phyloP scores from a whole-genome alignment of 2,113 vertebrate species.

The Lota lota region DNA sequence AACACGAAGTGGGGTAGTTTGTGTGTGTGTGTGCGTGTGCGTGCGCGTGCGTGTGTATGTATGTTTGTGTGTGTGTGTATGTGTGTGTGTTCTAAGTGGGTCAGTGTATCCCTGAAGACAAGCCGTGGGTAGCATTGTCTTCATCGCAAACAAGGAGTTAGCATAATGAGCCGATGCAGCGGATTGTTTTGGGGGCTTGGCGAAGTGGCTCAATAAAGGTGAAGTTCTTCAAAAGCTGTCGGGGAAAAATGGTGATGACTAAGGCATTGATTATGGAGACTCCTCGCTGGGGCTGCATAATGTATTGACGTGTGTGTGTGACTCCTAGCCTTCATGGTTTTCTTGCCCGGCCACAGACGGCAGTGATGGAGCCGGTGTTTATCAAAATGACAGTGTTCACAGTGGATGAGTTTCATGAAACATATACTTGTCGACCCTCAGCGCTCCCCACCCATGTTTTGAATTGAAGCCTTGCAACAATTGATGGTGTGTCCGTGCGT shows the following conservation, averaged over 20 bases:
- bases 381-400: conserved; percentile 46
- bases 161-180: too few species aligned
- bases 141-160: not conserved
- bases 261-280: too few species aligned
- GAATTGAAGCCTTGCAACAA: conserved; percentile 36
- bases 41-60: not conserved
- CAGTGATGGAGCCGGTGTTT: conserved; percentile 43
- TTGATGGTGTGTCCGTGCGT: conserved; percentile 34
- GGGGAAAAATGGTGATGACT: too few species aligned
- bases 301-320: not conserved
- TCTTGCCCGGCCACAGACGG: conserved; percentile 37
- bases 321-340: not conserved
- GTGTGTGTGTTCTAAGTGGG: not conserved
- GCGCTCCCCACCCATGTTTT: conserved; percentile 29
- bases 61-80: not conserved
- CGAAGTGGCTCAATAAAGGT: too few species aligned
- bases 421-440: conserved; percentile 18
- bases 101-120: not conserved
- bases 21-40: too few species aligned
- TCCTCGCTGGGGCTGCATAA: too few species aligned
- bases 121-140: not conserved
- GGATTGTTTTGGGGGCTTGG: too few species aligned
- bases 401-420: conserved; percentile 35
- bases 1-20: conserved; percentile 15
- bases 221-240: too few species aligned